Percentiles rank a stretch among this genome's conserved stretches.
These are phyloP conservation scores for Drosophila pseudotakahashii DNA, from an alignment of 2,888 invertebrate genomes.

Conservation along the genomic window DNA sequence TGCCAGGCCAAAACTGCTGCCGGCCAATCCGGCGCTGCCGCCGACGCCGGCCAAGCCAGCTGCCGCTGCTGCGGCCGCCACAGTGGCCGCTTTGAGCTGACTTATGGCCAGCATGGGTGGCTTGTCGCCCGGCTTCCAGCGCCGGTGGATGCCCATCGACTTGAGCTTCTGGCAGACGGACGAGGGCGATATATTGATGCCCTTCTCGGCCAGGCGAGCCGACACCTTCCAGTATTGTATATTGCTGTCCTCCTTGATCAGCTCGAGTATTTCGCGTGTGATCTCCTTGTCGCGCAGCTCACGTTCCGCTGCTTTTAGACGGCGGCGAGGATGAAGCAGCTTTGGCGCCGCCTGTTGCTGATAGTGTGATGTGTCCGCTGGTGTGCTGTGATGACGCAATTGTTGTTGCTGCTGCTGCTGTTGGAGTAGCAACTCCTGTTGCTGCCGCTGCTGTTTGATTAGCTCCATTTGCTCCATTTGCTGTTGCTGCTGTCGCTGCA, in stretches of 20 bases:
- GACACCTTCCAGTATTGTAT: conserved; percentile 84
- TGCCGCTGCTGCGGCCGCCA: conserved; percentile 54
- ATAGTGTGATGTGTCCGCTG: conserved; percentile 53
- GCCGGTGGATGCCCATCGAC: conserved; percentile 83
- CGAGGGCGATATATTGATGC: conserved; percentile 83
- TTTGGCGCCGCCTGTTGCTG: conserved; percentile 48
- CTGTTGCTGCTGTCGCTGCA: conserved; percentile 54
- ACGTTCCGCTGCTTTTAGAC: conserved; percentile 82
- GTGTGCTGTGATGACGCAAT: conserved; percentile 36
- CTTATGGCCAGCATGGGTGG: conserved; percentile 81
- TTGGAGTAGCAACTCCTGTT: conserved; percentile 49
- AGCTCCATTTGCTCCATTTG: conserved; percentile 40
- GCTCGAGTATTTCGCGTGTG: conserved; percentile 82
- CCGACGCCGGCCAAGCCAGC: conserved; percentile 47
- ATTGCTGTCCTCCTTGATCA: conserved; percentile 83
- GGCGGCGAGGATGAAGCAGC: conserved; percentile 74
- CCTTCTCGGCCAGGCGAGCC: conserved; percentile 83
- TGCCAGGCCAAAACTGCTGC: conserved; percentile 46
- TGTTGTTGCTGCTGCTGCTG: conserved; percentile 52
- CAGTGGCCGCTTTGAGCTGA: conserved; percentile 74
- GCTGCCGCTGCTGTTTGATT: conserved; percentile 56
- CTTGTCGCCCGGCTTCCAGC: conserved; percentile 84
- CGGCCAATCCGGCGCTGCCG: conserved; percentile 42
- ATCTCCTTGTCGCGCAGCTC: conserved; percentile 82
- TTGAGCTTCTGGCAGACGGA: conserved; percentile 84